A percentile compares a stretch with the other conserved stretches of the same genome.
Conservation (phyloP, 2,113 vertebrate species). For the Xenus cinereus region DNA sequence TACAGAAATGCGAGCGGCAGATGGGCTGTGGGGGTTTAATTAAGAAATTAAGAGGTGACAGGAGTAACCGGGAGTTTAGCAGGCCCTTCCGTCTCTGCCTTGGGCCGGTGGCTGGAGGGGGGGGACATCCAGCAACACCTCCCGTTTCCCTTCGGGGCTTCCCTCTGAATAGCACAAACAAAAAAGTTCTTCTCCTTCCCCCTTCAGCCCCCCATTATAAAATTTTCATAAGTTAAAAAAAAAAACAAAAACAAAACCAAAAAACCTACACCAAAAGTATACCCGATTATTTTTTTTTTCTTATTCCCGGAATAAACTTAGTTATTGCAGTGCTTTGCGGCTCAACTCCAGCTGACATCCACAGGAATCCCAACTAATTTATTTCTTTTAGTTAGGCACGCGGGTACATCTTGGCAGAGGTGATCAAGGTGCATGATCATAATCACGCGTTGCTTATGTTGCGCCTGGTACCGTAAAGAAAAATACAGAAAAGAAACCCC, state of each 20-base stretch:
- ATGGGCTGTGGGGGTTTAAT: accelerated
- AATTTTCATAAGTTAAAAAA: not conserved
- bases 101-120: not conserved
- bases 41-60: not conserved
- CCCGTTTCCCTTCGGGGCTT: accelerated
- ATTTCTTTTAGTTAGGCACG: not conserved
- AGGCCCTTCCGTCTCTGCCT: accelerated
- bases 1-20: accelerated
- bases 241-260: no score
- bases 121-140: accelerated
- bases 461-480: not conserved
- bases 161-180: not conserved
- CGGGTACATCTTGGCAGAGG: not conserved
- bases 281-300: not conserved
- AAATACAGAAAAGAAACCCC: no score
- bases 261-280: no score
- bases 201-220: accelerated
- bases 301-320: not conserved
- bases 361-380: accelerated
- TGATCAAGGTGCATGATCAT: accelerated
- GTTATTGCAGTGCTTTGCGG: not conserved
- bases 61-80: accelerated
- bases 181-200: not conserved
- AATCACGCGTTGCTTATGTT: not conserved
- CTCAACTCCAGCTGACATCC: not conserved